phyloP scores from a whole-genome alignment of 2,797 vertebrate species.

The Trematomus bernacchii region DNA sequence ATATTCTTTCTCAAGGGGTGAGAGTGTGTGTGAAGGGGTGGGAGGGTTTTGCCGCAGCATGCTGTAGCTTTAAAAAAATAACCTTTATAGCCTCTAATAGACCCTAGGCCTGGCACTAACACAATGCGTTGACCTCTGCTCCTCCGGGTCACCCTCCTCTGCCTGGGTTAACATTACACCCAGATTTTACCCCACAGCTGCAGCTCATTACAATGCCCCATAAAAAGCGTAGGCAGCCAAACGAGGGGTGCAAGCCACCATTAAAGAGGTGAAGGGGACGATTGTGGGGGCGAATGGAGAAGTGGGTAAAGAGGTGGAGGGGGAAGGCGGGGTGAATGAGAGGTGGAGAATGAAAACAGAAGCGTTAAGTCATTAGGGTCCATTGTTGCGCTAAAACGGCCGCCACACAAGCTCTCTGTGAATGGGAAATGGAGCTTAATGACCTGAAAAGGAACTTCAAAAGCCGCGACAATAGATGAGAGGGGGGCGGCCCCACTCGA shows the following conservation, averaged over 20 bases:
- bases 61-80: slow-evolving; percentile 84
- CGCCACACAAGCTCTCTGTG: slow-evolving; percentile 84
- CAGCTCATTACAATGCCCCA: slow-evolving; percentile 90
- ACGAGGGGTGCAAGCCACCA: slow-evolving; percentile 77
- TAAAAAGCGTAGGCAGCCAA: slow-evolving; percentile 88
- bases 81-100: slow-evolving; percentile 87
- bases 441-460: slow-evolving; percentile 88
- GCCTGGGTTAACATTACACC: slow-evolving; percentile 89
- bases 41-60: slow-evolving; percentile 43
- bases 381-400: slow-evolving; percentile 86
- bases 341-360: slow-evolving; percentile 87
- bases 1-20: slow-evolving; percentile 80
- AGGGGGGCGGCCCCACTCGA: slow-evolving; percentile 78
- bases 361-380: slow-evolving; percentile 88
- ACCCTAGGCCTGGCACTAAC: slow-evolving; percentile 81
- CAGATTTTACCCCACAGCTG: slow-evolving; percentile 93
- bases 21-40: slow-evolving; percentile 48
- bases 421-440: slow-evolving; percentile 88
- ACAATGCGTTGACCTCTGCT: slow-evolving; percentile 92
- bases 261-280: slow-evolving; percentile 81
- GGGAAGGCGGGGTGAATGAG: slow-evolving; percentile 67
- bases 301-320: slow-evolving; percentile 76
- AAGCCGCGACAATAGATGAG: slow-evolving; percentile 82
- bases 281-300: slow-evolving; percentile 70
- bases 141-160: slow-evolving; percentile 86